phyloP scores from a whole-genome alignment of 2,113 vertebrate species.

The Columbina picui region DNA sequence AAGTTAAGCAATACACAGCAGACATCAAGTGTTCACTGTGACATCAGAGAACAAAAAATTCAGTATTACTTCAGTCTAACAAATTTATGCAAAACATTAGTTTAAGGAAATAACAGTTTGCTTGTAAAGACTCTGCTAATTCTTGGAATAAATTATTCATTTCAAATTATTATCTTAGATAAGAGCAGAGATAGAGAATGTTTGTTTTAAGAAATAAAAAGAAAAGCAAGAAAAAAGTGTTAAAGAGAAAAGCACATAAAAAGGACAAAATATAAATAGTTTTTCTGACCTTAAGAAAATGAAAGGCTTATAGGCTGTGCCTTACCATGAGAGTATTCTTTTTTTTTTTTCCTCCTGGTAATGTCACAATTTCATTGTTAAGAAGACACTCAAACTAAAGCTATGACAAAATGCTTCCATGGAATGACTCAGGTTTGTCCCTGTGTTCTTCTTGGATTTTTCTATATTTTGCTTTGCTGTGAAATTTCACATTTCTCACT shows the following conservation, averaged over 20 bases:
- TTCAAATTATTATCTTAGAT: neutral
- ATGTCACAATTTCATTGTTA: neutral
- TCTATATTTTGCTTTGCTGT: neutral
- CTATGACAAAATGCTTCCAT: neutral
- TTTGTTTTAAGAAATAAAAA: neutral
- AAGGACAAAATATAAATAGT: neutral
- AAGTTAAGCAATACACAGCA: neutral
- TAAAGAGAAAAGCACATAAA: neutral
- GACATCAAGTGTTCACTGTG: neutral
- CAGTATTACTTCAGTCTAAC: neutral
- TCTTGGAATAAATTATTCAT: constrained; percentile 18
- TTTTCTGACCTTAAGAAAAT: neutral
- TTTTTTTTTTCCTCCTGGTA: neutral
- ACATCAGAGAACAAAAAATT: neutral
- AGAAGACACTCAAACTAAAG: neutral
- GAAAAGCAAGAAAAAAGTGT: neutral
- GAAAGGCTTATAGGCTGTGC: neutral
- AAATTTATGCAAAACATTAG: neutral
- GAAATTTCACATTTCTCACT: neutral
- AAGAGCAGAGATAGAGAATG: neutral
- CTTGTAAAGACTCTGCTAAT: neutral
- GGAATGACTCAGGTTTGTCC: neutral
- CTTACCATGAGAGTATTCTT: neutral
- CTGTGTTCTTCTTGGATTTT: neutral
- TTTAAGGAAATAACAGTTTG: neutral